phyloP scores from a whole-genome alignment of 2,113 vertebrate genomes.

The Anthoscopus minutus region DNA sequence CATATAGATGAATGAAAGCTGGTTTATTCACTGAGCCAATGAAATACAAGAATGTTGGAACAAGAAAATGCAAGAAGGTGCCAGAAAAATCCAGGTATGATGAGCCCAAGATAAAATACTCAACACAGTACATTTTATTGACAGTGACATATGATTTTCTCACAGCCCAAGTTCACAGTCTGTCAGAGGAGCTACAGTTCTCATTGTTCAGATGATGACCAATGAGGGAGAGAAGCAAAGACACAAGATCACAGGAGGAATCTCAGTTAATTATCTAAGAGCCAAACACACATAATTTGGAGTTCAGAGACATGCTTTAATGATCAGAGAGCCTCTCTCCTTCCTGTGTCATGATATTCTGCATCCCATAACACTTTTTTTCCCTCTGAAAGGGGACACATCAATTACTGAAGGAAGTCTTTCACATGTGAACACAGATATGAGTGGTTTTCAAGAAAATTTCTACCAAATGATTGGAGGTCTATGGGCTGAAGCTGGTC shows the following conservation, averaged over 20 bases:
- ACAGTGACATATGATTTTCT: neutral
- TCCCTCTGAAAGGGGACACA: neutral
- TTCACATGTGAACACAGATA: neutral
- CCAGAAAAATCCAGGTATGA: neutral
- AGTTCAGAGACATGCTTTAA: neutral
- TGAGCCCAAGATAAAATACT: neutral
- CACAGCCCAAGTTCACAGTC: neutral
- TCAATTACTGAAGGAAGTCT: neutral
- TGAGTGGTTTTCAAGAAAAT: neutral
- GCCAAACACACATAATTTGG: neutral
- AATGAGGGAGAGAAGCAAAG: neutral
- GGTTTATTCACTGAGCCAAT: neutral
- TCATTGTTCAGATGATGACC: neutral
- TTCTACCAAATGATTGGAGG: rapidly evolving
- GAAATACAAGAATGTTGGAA: neutral
- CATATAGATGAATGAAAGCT: neutral
- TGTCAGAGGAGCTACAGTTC: neutral
- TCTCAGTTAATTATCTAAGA: neutral
- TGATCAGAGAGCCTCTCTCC: neutral
- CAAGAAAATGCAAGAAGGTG: neutral
- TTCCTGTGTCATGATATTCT: neutral
- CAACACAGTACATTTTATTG: neutral
- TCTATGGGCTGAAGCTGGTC: neutral
- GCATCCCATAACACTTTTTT: neutral
- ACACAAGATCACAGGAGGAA: neutral